Evolutionary conservation across 1,140 invertebrate species (phyloP).

Genomic region (Drepana arcuata): DNA sequence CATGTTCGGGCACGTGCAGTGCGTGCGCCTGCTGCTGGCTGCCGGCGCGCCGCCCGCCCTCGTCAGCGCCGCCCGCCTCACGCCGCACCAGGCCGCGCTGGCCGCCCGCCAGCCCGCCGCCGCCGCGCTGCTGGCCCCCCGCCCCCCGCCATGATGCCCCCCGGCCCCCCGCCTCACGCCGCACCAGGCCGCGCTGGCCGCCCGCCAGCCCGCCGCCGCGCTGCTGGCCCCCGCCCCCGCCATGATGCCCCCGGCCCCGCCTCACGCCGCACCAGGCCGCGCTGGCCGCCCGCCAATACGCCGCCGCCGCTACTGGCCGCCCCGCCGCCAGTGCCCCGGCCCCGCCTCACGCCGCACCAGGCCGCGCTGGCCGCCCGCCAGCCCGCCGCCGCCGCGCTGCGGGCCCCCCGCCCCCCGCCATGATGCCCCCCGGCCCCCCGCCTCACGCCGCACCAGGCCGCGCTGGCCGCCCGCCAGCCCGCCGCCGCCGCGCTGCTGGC

Average conservation of each 20-base stretch:
- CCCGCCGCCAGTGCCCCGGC: slow-evolving; percentile 70
- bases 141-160: background rate
- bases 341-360: background rate
- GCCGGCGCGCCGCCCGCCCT: slow-evolving; percentile 78
- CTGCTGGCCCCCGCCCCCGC: background rate
- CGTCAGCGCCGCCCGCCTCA: slow-evolving; percentile 80
- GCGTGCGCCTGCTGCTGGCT: slow-evolving; percentile 82
- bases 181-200: background rate
- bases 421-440: slow-evolving; percentile 79
- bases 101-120: slow-evolving; percentile 74
- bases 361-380: too few species aligned
- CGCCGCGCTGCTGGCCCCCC: slow-evolving; percentile 72
- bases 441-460: slow-evolving; percentile 77
- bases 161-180: background rate
- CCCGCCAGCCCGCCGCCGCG: too few species aligned
- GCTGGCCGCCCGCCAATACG: background rate
- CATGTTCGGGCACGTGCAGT: slow-evolving; percentile 87
- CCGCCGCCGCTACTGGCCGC: slow-evolving; percentile 54
- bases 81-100: slow-evolving; percentile 76
- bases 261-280: background rate
- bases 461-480: slow-evolving; percentile 72
- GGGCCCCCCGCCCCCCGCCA: slow-evolving; percentile 82
- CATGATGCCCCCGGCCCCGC: background rate
- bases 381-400: slow-evolving; percentile 51
- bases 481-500: slow-evolving; percentile 76